A percentile compares a stretch with the other conserved stretches of the same genome.
phyloP scores from a whole-genome alignment of 1,140 invertebrate genomes.

The Drosophila pandora region DNA sequence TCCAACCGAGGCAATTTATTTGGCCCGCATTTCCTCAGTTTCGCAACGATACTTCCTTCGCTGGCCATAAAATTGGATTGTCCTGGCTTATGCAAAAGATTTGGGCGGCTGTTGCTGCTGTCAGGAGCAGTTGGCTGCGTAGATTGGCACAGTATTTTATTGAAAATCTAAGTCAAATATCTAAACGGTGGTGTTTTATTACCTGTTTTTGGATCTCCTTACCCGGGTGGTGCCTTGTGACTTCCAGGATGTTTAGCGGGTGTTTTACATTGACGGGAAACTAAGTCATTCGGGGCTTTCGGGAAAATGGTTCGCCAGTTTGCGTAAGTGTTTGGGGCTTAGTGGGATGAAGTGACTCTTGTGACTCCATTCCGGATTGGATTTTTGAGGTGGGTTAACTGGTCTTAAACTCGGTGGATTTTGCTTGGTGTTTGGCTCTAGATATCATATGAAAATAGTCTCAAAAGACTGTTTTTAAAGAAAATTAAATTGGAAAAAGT shows the following conservation, averaged over 20 bases:
- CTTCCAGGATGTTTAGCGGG: constrained; percentile 29
- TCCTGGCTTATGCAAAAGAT: constrained; percentile 72
- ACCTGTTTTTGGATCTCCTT: constrained; percentile 54
- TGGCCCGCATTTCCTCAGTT: constrained; percentile 41
- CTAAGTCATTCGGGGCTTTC: constrained; percentile 3
- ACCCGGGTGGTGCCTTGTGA: background rate
- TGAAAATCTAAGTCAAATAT: constrained; percentile 78
- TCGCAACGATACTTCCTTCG: background rate
- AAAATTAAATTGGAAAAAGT: constrained; percentile 56
- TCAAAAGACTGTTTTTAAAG: constrained; percentile 10
- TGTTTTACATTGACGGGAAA: constrained; percentile 52
- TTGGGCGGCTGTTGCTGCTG: constrained; percentile 29
- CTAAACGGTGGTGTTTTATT: constrained; percentile 78
- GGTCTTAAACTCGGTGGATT: constrained; percentile 3
- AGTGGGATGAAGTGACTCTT: constrained; percentile 31
- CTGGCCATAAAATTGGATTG: constrained; percentile 76
- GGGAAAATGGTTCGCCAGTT: background rate
- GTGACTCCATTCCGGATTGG: constrained; percentile 11
- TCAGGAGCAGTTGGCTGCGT: constrained; percentile 39
- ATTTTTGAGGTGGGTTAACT: constrained; percentile 41
- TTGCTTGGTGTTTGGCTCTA: background rate
- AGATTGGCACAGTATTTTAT: constrained; percentile 67
- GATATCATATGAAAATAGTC: background rate
- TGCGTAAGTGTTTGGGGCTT: constrained; percentile 12
- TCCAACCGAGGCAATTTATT: constrained; percentile 75